Conservation (phyloP, 2,797 vertebrate genomes). For the Helicolenus hilgendorfi region DNA sequence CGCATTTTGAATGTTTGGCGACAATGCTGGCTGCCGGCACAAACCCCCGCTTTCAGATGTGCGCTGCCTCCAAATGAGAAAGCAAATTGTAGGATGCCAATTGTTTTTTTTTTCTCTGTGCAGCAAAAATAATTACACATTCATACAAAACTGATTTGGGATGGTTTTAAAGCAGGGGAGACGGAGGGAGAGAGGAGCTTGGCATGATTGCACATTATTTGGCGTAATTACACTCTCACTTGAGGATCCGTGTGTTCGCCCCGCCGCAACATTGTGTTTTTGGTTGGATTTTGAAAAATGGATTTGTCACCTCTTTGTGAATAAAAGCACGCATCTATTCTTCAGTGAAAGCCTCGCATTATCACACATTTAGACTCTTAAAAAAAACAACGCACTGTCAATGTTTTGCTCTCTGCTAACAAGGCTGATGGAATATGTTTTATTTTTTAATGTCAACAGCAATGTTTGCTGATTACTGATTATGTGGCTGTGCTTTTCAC, state of each 20-base stretch:
- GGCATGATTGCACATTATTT: slow-evolving; percentile 76
- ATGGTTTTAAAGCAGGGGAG: slow-evolving; percentile 37
- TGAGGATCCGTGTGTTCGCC: slow-evolving; percentile 62
- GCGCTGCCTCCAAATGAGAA: slow-evolving; percentile 28
- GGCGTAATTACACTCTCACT: slow-evolving; percentile 74
- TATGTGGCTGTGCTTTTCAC: slow-evolving; percentile 20
- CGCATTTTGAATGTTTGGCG: slow-evolving; percentile 18
- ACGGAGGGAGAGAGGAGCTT: slow-evolving; percentile 11
- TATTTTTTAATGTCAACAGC: slow-evolving; percentile 33
- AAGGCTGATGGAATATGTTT: slow-evolving; percentile 43
- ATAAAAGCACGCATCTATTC: slow-evolving; percentile 22
- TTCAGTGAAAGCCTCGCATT: slow-evolving; percentile 40
- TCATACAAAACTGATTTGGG: slow-evolving; percentile 75
- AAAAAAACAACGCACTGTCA: not conserved
- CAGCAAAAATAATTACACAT: slow-evolving; percentile 75
- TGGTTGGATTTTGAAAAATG: slow-evolving; percentile 37
- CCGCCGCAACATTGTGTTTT: slow-evolving; percentile 46
- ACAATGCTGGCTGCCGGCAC: slow-evolving; percentile 44
- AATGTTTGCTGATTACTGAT: slow-evolving; percentile 57
- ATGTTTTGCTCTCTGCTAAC: slow-evolving; percentile 35
- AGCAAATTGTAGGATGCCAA: slow-evolving; percentile 64
- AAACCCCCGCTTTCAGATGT: slow-evolving; percentile 31
- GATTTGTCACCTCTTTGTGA: slow-evolving; percentile 63
- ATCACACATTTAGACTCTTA: slow-evolving; percentile 31
- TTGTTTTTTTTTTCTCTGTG: slow-evolving; percentile 20